phyloP scores from a whole-genome alignment of 2,888 invertebrate genomes.

The Drosophila prolongata region DNA sequence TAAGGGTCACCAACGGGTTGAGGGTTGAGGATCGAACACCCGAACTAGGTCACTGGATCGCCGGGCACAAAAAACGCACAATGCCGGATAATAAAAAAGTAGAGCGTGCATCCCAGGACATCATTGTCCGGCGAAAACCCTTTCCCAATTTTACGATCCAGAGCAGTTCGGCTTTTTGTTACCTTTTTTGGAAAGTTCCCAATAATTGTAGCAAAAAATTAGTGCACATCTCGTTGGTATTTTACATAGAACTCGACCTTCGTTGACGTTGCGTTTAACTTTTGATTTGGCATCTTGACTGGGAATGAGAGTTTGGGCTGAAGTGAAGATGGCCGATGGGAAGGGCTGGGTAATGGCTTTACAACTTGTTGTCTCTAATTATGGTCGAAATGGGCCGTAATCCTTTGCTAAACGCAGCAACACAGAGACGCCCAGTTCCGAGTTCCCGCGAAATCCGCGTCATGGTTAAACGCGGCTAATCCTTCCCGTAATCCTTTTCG shows the following conservation, averaged over 20 bases:
- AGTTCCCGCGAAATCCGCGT: conserved; percentile 56
- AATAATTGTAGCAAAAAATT: conserved; percentile 74
- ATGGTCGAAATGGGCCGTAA: conserved; percentile 80
- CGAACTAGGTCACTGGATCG: conserved; percentile 72
- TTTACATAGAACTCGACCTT: conserved; percentile 72
- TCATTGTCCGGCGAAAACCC: conserved; percentile 23
- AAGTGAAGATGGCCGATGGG: conserved; percentile 6
- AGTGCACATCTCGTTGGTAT: conserved; percentile 44
- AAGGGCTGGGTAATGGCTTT: conserved; percentile 74
- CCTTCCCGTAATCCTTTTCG: conserved; percentile 64
- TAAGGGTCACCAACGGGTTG: conserved; percentile 11
- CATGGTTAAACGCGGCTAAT: conserved; percentile 77
- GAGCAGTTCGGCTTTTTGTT: conserved; percentile 7
- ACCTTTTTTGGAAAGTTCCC: conserved; percentile 32
- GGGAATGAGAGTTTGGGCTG: conserved; percentile 8
- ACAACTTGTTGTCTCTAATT: conserved; percentile 83
- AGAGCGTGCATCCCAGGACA: conserved; percentile 59
- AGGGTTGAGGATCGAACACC: conserved; percentile 52
- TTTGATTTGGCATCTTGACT: conserved; percentile 75
- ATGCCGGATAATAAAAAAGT: conserved; percentile 69
- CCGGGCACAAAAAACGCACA: conserved; percentile 59
- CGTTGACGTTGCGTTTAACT: conserved; percentile 68
- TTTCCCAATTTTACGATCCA: conserved; percentile 29
- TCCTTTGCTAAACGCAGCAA: conserved; percentile 76
- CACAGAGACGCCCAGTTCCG: conserved; percentile 59